Evolutionary conservation across 2,113 vertebrate species (phyloP).

Genomic region (Limanda limanda): DNA sequence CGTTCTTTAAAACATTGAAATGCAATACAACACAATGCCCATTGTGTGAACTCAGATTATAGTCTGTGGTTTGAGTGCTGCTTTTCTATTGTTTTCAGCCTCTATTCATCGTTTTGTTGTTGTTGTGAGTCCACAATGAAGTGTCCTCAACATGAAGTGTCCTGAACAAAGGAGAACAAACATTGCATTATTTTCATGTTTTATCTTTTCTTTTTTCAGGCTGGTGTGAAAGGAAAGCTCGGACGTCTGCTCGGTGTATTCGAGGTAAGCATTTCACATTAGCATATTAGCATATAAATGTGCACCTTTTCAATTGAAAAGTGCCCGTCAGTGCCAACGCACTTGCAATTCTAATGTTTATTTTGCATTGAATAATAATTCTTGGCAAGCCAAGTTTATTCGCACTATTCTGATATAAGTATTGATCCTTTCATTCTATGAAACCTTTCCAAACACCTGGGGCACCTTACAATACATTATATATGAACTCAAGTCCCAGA

Average conservation of each 20-base stretch:
- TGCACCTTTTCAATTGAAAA: no score
- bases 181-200: background rate
- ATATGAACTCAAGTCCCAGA: no score
- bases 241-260: slow-evolving; percentile 97
- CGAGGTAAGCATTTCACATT: slow-evolving; percentile 85
- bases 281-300: background rate
- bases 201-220: slow-evolving; percentile 78
- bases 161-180: background rate
- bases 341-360: no score
- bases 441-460: no score
- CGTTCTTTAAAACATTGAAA: slow-evolving; percentile 24
- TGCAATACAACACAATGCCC: background rate
- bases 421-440: no score
- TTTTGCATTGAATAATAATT: no score
- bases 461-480: no score
- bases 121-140: background rate
- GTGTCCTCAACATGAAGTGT: background rate
- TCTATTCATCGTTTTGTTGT: slow-evolving; percentile 14
- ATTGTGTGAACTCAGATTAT: slow-evolving; percentile 14
- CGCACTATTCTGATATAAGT: no score
- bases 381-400: no score
- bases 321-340: no score
- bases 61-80: background rate
- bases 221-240: slow-evolving; percentile 96
- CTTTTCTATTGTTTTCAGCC: slow-evolving; percentile 15